Evolutionary conservation across 2,797 vertebrate genomes (phyloP).

Genomic region (Gymnodraco acuticeps): DNA sequence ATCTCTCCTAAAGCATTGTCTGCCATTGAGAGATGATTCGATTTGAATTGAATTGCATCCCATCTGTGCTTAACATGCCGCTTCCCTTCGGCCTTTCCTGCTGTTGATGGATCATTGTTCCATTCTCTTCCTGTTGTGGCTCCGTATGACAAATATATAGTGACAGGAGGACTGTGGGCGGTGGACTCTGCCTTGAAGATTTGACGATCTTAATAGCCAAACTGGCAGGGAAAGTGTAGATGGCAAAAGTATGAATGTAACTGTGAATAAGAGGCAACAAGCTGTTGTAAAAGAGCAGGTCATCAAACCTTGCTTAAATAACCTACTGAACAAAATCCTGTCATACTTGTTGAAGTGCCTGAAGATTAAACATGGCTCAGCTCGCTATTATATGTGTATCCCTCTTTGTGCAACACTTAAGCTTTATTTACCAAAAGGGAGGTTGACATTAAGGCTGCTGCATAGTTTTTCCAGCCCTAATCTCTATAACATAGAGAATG

Average conservation of each 20-base stretch:
- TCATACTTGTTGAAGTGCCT: conserved; percentile 15
- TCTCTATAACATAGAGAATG: conserved; percentile 56
- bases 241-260: conserved; percentile 11
- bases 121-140: conserved; percentile 63
- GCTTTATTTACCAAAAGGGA: conserved; percentile 40
- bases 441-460: conserved; percentile 37
- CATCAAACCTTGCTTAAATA: conserved; percentile 23
- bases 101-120: conserved; percentile 61
- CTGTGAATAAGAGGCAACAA: conserved; percentile 22
- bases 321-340: conserved; percentile 24
- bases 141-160: conserved; percentile 40
- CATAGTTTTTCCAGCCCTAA: conserved; percentile 52
- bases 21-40: conserved; percentile 24
- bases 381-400: conserved; percentile 31
- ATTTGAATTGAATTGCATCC: conserved; percentile 51
- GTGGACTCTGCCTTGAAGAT: conserved; percentile 20
- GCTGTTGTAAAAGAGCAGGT: conserved; percentile 10
- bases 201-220: conserved; percentile 8
- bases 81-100: conserved; percentile 58
- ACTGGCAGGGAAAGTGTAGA: conserved; percentile 8
- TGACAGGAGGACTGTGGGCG: conserved; percentile 43
- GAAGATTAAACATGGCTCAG: conserved; percentile 30
- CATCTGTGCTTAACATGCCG: conserved; percentile 41
- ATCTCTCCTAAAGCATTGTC: not conserved
- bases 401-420: conserved; percentile 36